Base-by-base conservation (phyloP, 2,797 vertebrate species). In the Loris lydekkerianus region DNA sequence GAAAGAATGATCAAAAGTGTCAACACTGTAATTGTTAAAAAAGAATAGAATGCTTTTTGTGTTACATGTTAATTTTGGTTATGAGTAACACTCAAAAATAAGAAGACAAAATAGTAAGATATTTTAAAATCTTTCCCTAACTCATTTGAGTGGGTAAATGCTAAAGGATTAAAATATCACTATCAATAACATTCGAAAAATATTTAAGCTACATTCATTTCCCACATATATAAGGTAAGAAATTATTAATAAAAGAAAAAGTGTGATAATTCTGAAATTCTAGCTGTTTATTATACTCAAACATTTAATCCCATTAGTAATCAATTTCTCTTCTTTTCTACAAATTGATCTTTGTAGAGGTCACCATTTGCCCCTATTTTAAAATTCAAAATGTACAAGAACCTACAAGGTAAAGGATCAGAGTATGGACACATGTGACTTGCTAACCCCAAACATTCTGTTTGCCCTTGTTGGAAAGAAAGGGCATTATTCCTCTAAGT, bases 1-100 rank as follows among this genome's bases (percentile, higher is more conserved):
- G 85, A 95, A 89, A 95, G 92, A 95, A 97, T 94, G 94, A 89
- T 97, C 96, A 97, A 77, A 97, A 97, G 87, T 89, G 86, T 90
- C 96, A 94, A 96, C 88, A 84, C 75, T 73, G 81, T 0, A 0
- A 97, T 96, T 72, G 73, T 61, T 61, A 11, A 80, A 37, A 95
- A 69, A 75, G 93, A 89, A 92, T 75, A 67, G 43, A 29, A 83
- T 15, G 1, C 81, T 37, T 86, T n/a, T 96, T 91, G 58, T 90
- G 92, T 96, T 97, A 97, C 78, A 73, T 89, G 94, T 91, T 97
- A 96, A 84, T 97, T 95, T 93, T 95, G 37, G 2, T 86, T 95
- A 91, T 96, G 82, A 97, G 95, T 94, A 97, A 96, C 87, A 93
- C 43, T 92, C 34, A 92, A 75, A 75, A 3, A 80, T 78, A 8